These are phyloP conservation scores for Synergus umbraculus DNA, from an alignment of 2,888 invertebrate species.

Conservation along the genomic window DNA sequence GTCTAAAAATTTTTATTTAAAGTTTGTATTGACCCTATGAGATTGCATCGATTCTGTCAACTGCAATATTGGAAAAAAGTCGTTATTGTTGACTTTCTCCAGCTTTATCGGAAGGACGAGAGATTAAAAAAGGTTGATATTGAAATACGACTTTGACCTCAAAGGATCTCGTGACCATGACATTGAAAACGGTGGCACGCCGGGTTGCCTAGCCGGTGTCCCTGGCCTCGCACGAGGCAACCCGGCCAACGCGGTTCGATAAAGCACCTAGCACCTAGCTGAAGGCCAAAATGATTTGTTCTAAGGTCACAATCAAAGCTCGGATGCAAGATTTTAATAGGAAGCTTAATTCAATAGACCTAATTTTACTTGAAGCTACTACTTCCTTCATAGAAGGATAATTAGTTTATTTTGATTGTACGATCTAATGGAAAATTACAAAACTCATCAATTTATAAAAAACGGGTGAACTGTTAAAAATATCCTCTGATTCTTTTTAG, in stretches of 20 bases:
- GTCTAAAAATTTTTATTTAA: not conserved
- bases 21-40: not conserved
- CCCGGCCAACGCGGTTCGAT: slow-evolving; percentile 67
- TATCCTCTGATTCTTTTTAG: too few relatives aligned
- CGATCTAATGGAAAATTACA: not conserved
- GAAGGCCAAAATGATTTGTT: slow-evolving; percentile 59
- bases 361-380: not conserved
- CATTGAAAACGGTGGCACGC: slow-evolving; percentile 57
- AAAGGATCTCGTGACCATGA: slow-evolving; percentile 61
- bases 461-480: too few relatives aligned
- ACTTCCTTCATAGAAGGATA: not conserved
- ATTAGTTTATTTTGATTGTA: not conserved
- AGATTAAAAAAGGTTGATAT: slow-evolving; percentile 33
- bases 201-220: slow-evolving; percentile 56
- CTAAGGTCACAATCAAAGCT: slow-evolving; percentile 62
- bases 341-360: not conserved
- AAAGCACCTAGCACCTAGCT: slow-evolving; percentile 61
- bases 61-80: not conserved
- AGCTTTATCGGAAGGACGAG: not conserved
- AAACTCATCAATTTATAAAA: not conserved
- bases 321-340: slow-evolving; percentile 15
- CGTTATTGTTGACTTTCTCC: not conserved
- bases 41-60: not conserved
- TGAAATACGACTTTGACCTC: slow-evolving; percentile 55
- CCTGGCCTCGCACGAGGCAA: slow-evolving; percentile 65